Evolutionary conservation across 2,113 vertebrate species (phyloP).

Genomic region (Corydoras maculifer): DNA sequence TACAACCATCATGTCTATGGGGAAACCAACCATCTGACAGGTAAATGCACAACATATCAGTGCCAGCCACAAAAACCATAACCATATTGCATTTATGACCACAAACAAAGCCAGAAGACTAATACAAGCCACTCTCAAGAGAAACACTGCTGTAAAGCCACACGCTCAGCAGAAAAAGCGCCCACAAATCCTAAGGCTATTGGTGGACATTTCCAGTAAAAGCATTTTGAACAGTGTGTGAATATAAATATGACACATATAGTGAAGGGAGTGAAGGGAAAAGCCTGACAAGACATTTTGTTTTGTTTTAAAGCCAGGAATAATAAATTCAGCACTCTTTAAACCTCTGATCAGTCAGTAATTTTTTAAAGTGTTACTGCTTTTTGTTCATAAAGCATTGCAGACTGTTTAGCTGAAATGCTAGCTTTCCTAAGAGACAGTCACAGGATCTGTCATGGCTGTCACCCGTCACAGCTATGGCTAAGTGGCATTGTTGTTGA

Average conservation of each 20-base stretch:
- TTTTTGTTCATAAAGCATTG: conserved; percentile 5
- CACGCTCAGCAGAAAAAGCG: conserved; percentile 24
- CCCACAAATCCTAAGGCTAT: conserved; percentile 21
- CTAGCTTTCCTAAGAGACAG: conserved; percentile 15
- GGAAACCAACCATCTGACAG: too few relatives aligned
- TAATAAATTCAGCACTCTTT: background rate
- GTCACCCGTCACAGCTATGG: conserved; percentile 15
- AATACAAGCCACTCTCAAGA: conserved; percentile 11
- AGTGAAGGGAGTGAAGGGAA: conserved; percentile 1
- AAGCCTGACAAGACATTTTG: conserved; percentile 2
- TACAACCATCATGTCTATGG: conserved; percentile 8
- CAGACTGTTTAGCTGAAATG: conserved; percentile 16
- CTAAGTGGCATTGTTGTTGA: conserved; percentile 41
- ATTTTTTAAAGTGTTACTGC: conserved; percentile 15
- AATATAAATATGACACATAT: conserved; percentile 14
- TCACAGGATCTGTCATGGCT: conserved; percentile 2
- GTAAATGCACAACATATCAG: background rate
- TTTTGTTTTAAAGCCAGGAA: background rate
- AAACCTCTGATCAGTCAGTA: background rate
- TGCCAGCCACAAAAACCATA: conserved; percentile 16
- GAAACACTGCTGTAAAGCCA: conserved; percentile 25
- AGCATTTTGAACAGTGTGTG: background rate
- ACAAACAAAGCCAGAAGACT: conserved; percentile 29
- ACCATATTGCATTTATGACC: conserved; percentile 27
- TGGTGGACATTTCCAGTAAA: conserved; percentile 9